phyloP scores from a whole-genome alignment of 2,113 vertebrate genomes.

The Anolis sagrei region DNA sequence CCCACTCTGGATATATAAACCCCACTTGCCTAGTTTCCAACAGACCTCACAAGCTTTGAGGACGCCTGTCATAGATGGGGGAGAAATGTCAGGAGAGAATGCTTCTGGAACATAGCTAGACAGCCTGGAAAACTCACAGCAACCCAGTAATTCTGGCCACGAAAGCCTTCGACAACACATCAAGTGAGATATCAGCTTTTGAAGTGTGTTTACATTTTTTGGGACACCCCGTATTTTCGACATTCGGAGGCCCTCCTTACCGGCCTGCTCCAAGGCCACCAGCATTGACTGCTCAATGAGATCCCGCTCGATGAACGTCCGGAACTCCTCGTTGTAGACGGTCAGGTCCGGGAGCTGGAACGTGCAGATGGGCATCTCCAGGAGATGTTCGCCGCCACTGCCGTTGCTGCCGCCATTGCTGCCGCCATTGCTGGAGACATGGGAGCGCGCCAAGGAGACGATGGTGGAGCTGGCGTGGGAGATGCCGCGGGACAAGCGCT shows the following conservation, averaged over 20 bases:
- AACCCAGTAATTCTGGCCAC: too few species aligned
- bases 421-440: conserved; percentile 88
- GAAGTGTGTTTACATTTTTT: too few species aligned
- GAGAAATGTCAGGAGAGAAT: too few species aligned
- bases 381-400: conserved; percentile 84
- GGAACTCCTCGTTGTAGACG: conserved; percentile 92
- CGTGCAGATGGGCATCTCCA: conserved; percentile 96
- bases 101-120: too few species aligned
- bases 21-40: too few species aligned
- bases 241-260: conserved; percentile 68
- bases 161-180: too few species aligned
- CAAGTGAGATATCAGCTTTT: too few species aligned
- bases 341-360: conserved; percentile 98
- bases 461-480: conserved; percentile 96
- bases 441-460: conserved; percentile 92
- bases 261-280: conserved; percentile 95
- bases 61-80: too few species aligned
- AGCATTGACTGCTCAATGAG: conserved; percentile 98
- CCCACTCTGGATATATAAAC: too few species aligned
- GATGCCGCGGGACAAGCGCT: conserved; percentile 92
- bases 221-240: background rate
- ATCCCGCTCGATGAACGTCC: conserved; percentile 93
- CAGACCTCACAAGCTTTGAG: too few species aligned
- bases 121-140: too few species aligned
- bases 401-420: conserved; percentile 70